Evolutionary conservation across 2,113 vertebrate genomes (phyloP), one percentile per base, ranked within the genome.

Genomic region (Camelus dromedarius): DNA sequence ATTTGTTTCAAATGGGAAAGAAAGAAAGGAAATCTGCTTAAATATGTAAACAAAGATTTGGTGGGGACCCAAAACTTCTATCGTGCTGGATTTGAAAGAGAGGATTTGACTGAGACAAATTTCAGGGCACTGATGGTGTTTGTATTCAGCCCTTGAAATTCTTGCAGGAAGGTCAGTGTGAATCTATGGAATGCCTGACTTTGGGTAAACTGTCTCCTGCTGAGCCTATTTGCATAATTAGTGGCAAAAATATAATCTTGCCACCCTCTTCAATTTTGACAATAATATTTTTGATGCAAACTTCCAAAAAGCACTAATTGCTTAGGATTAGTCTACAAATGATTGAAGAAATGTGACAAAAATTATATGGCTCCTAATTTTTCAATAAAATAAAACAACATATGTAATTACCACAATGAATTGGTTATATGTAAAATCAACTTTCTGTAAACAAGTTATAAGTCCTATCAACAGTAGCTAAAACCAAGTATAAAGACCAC

Each of bases 11-110:
- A 91, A 85, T 73, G 16, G 20, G 6, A 35, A 60, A 70, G 28
- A 60, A 89, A 77, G 16, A 80, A 92, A 72, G 60, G 89, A 90
- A 89, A 82, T 86, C 64, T 92, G 46, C 35, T 81, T 89, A 92
- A 89, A 64, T 70, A 70, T 92, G 73, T 92, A 81, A 94, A 38
- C 66, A 86, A 91, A 52, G 30, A 60, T 32, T 94, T 94, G 52
- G 26, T 92, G 35, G 30, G 38, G 24, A 86, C 79, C 66, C 35
- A 97, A 70, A 35, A 14, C 28, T 60, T 76, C 88, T 75, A 70
- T 83, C 91, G n/a, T 84, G 15, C 2, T 75, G 48, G 3, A 15
- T 83, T 83, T 93, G 48, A 95, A 95, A 95, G 76, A 91, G 19
- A 66, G 38, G 32, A 76, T 87, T 96, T 77, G 14, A 95, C 62